Percentiles rank a stretch among this genome's conserved stretches.
Evolutionary conservation across 2,888 invertebrate species (phyloP).

Genomic region (Pemphredon lugubris): DNA sequence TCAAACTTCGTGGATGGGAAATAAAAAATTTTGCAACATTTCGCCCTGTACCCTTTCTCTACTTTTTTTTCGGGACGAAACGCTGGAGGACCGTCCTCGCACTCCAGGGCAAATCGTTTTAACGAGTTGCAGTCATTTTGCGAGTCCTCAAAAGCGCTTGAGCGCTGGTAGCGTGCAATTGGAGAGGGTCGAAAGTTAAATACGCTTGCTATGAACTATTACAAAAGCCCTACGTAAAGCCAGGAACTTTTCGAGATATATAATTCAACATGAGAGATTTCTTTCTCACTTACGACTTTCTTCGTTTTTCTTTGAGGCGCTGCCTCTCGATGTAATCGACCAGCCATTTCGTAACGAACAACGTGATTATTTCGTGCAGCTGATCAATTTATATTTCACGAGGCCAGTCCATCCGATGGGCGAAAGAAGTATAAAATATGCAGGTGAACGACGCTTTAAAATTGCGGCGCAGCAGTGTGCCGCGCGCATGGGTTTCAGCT

Average conservation of each 20-base stretch:
- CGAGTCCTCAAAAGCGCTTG: constrained; percentile 41
- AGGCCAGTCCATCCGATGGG: too few species aligned
- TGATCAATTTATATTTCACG: too few species aligned
- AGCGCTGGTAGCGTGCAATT: constrained; percentile 28
- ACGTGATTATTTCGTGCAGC: too few species aligned
- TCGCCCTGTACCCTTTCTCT: background rate
- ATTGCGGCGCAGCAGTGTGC: too few species aligned
- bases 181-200: constrained; percentile 51
- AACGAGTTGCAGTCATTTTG: constrained; percentile 56
- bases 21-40: background rate
- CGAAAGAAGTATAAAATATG: too few species aligned
- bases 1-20: too few species aligned
- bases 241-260: background rate
- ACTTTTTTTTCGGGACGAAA: constrained; percentile 15
- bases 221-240: constrained; percentile 1
- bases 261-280: background rate
- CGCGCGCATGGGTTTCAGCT: too few species aligned
- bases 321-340: too few species aligned
- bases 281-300: too few species aligned
- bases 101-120: constrained; percentile 50
- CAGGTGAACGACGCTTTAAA: too few species aligned
- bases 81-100: constrained; percentile 17
- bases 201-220: constrained; percentile 37
- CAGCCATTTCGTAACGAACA: too few species aligned
- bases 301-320: too few species aligned